These are phyloP conservation scores for Rhagonycha lutea DNA, from an alignment of 2,888 invertebrate genomes.

Conservation along the genomic window DNA sequence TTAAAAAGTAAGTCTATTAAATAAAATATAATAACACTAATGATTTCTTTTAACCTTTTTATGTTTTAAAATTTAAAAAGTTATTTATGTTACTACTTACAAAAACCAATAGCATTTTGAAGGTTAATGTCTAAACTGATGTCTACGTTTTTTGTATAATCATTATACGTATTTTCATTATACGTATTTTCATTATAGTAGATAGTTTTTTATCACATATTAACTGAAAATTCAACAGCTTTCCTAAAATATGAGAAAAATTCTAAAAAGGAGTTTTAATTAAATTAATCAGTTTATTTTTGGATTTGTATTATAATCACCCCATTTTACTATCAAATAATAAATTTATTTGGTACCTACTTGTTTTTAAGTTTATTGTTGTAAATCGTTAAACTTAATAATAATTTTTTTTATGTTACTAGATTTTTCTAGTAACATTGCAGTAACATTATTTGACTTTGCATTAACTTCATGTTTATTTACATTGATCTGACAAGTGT, in stretches of 20 bases:
- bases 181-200: background rate
- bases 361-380: background rate
- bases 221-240: background rate
- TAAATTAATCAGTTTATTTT: too few relatives aligned
- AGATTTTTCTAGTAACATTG: too few relatives aligned
- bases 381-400: too few relatives aligned
- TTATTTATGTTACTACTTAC: background rate
- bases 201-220: background rate
- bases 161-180: background rate
- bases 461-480: too few relatives aligned
- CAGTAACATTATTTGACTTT: too few relatives aligned
- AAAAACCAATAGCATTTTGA: background rate
- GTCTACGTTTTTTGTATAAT: background rate
- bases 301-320: too few relatives aligned
- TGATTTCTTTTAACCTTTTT: background rate
- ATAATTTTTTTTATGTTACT: background rate
- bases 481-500: too few relatives aligned
- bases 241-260: background rate
- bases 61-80: background rate
- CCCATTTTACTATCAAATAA: background rate
- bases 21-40: background rate
- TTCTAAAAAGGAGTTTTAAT: too few relatives aligned
- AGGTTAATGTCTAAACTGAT: background rate
- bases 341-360: background rate
- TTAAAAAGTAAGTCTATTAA: conserved; percentile 68